These are phyloP conservation scores for Anolis apletophallus DNA, from an alignment of 2,797 vertebrate species.

Conservation along the genomic window DNA sequence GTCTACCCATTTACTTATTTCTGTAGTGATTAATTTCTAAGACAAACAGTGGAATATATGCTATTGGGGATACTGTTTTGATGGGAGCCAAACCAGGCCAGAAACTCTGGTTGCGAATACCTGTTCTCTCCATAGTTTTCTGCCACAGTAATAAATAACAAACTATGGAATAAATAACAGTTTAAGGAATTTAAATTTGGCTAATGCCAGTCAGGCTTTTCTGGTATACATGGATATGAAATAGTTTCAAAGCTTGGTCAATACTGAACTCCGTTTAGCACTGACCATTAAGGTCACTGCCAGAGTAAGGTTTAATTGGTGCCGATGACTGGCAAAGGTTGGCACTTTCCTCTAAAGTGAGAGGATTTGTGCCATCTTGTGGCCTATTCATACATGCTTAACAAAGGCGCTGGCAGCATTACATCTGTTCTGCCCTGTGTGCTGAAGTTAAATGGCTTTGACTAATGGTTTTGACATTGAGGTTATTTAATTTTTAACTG, in stretches of 20 bases:
- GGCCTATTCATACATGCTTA: background rate
- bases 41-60: background rate
- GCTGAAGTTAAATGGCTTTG: background rate
- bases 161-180: too few species aligned
- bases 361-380: background rate
- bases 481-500: constrained; percentile 21
- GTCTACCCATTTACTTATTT: background rate
- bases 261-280: background rate
- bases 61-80: background rate
- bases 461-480: background rate
- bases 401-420: background rate
- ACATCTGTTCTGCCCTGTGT: background rate
- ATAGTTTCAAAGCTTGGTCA: background rate
- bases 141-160: background rate
- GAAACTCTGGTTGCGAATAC: background rate
- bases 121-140: background rate
- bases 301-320: background rate
- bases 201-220: background rate
- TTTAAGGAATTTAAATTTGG: background rate
- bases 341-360: background rate
- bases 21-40: background rate
- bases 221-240: background rate
- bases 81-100: background rate
- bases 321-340: background rate
- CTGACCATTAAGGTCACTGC: background rate